A percentile compares a stretch with the other conserved stretches of the same genome.
Evolutionary conservation across 1,140 invertebrate species (phyloP).

Genomic region (Danaus melanippus): DNA sequence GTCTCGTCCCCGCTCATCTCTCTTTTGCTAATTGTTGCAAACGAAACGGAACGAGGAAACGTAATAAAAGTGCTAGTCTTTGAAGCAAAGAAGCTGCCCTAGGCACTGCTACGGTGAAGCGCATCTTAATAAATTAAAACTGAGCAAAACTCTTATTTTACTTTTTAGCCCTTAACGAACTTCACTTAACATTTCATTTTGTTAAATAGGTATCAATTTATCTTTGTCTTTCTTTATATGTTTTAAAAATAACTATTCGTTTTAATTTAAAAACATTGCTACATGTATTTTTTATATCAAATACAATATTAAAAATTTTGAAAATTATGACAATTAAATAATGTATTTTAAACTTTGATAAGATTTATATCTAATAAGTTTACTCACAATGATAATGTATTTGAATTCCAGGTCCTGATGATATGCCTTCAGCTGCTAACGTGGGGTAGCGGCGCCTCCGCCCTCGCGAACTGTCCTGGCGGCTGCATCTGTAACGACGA

Average conservation of each 20-base stretch:
- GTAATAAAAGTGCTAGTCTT: slow-evolving; percentile 67
- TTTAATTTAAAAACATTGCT: too few relatives aligned
- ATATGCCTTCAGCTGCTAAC: slow-evolving; percentile 45
- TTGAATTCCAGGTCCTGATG: slow-evolving; percentile 49
- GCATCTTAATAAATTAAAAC: slow-evolving; percentile 71
- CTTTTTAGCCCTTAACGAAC: slow-evolving; percentile 37
- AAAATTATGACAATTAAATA: too few relatives aligned
- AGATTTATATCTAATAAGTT: too few relatives aligned
- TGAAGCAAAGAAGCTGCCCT: slow-evolving; percentile 59
- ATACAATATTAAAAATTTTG: too few relatives aligned
- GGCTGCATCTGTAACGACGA: slow-evolving; percentile 91
- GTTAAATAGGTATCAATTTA: slow-evolving; percentile 39
- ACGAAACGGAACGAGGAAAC: slow-evolving; percentile 36
- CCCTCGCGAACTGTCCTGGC: slow-evolving; percentile 79
- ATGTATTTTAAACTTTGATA: too few relatives aligned
- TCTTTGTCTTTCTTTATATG: too few relatives aligned
- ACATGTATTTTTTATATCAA: too few relatives aligned
- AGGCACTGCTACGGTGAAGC: slow-evolving; percentile 39
- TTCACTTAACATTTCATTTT: slow-evolving; percentile 40
- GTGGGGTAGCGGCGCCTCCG: slow-evolving; percentile 49
- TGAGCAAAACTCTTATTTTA: slow-evolving; percentile 63
- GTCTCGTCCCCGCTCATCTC: slow-evolving; percentile 45
- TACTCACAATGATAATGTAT: slow-evolving; percentile 1
- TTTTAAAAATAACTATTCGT: too few relatives aligned
- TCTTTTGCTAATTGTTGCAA: slow-evolving; percentile 60